These are phyloP conservation scores for Cavia aperea DNA, from an alignment of 2,113 vertebrate genomes.

Conservation along the genomic window DNA sequence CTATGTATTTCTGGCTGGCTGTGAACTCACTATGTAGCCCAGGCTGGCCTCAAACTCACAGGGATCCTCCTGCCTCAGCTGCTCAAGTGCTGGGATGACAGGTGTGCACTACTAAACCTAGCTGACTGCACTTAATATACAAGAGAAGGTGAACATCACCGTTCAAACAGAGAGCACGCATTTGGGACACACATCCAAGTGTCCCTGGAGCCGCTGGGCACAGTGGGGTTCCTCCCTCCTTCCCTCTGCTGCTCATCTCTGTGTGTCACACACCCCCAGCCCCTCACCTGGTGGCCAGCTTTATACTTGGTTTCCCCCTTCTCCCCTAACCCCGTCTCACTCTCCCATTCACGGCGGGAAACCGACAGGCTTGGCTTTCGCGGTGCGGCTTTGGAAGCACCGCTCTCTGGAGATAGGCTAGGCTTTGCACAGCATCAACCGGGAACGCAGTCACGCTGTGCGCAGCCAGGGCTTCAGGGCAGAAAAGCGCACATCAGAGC, in stretches of 20 bases:
- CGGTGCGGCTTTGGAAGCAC: not conserved
- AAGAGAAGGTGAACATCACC: not conserved
- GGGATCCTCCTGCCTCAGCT: not conserved
- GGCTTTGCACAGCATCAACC: not conserved
- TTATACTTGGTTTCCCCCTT: too few relatives aligned
- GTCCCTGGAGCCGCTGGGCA: not conserved
- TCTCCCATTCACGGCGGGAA: not conserved
- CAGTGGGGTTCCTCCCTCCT: not conserved
- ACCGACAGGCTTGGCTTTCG: not conserved
- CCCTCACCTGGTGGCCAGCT: accelerated
- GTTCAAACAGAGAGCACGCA: accelerated
- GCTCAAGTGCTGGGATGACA: not conserved
- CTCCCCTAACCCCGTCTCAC: accelerated
- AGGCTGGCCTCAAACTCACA: not conserved
- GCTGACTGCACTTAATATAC: accelerated
- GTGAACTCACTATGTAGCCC: not conserved
- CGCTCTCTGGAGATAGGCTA: accelerated
- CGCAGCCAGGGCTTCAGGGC: not conserved
- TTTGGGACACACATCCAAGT: accelerated
- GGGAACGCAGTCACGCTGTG: accelerated
- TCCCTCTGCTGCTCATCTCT: not conserved
- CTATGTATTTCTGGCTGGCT: not conserved
- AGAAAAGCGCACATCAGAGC: not conserved
- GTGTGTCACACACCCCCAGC: not conserved
- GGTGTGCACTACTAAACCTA: not conserved